Percentiles rank a stretch among this genome's conserved stretches.
Evolutionary conservation across 2,888 invertebrate genomes (phyloP).

Genomic region (Apantesis nais): DNA sequence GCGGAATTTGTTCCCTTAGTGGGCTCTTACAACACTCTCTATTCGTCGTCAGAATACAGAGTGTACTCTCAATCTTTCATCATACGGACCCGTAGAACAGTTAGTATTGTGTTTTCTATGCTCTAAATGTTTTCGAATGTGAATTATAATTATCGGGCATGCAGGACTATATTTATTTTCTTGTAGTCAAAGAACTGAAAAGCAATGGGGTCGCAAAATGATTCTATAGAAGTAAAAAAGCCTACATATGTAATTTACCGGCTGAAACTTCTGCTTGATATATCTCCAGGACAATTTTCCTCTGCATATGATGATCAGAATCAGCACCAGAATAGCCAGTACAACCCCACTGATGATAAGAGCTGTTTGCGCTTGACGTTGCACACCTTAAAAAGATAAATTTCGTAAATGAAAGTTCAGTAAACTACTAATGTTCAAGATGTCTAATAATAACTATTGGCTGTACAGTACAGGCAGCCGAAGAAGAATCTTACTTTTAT

Average conservation of each 20-base stretch:
- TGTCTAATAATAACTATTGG: no score
- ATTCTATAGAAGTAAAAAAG: conserved; percentile 21
- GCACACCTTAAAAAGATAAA: conserved; percentile 63
- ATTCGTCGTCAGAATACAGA: no score
- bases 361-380: conserved; percentile 74
- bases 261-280: conserved; percentile 77
- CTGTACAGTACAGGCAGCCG: no score
- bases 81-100: no score
- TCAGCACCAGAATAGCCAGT: conserved; percentile 67
- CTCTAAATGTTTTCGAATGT: conserved; percentile 19
- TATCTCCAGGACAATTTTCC: conserved; percentile 73
- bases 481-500: no score
- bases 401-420: conserved; percentile 3
- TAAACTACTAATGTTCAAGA: no score
- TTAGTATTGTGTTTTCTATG: conserved; percentile 9
- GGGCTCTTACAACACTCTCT: no score
- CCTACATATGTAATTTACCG: conserved; percentile 57
- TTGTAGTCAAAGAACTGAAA: background rate
- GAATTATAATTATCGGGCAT: background rate
- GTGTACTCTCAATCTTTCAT: no score
- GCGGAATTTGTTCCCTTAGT: no score
- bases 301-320: conserved; percentile 69
- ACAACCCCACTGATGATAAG: conserved; percentile 75
- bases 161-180: background rate
- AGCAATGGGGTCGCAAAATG: conserved; percentile 13